Percentiles rank a stretch among this genome's conserved stretches.
These are phyloP conservation scores for Limnephilus marmoratus DNA, from an alignment of 2,888 invertebrate species.

Conservation along the genomic window DNA sequence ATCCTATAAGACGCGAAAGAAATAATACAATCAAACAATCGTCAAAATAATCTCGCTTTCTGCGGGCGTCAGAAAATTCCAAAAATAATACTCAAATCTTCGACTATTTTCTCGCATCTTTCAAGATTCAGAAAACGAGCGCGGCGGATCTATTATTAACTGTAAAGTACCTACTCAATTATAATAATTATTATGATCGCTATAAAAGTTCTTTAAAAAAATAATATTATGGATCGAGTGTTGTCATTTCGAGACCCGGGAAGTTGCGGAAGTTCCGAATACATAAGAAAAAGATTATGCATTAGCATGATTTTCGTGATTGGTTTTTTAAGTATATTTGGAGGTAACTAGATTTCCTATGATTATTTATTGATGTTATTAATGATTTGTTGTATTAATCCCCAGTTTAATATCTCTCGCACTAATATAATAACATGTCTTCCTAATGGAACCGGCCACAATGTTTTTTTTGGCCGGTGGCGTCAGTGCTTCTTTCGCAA, in stretches of 20 bases:
- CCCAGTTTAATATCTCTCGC: neutral
- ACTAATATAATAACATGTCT: neutral
- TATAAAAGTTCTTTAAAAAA: neutral
- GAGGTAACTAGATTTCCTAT: conserved; percentile 70
- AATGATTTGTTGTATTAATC: neutral
- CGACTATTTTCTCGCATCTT: neutral
- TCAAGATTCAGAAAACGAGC: conserved; percentile 13
- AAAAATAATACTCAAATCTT: conserved; percentile 45
- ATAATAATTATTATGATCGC: neutral
- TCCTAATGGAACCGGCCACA: neutral
- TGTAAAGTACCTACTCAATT: neutral
- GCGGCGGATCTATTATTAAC: conserved; percentile 3
- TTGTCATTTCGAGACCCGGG: conserved; percentile 68
- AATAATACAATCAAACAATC: neutral
- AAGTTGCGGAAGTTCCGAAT: conserved; percentile 70
- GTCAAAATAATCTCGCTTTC: neutral
- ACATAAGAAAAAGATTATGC: conserved; percentile 72
- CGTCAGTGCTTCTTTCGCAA: conserved; percentile 4
- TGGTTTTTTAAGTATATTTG: conserved; percentile 72
- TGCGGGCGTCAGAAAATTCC: neutral
- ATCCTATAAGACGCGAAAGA: neutral
- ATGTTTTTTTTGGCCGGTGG: neutral
- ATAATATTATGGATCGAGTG: conserved; percentile 60
- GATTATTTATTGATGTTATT: neutral
- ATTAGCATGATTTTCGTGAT: conserved; percentile 71